Evolutionary conservation across 2,888 invertebrate species (phyloP).

Genomic region (Dermolepida albohirtum): DNA sequence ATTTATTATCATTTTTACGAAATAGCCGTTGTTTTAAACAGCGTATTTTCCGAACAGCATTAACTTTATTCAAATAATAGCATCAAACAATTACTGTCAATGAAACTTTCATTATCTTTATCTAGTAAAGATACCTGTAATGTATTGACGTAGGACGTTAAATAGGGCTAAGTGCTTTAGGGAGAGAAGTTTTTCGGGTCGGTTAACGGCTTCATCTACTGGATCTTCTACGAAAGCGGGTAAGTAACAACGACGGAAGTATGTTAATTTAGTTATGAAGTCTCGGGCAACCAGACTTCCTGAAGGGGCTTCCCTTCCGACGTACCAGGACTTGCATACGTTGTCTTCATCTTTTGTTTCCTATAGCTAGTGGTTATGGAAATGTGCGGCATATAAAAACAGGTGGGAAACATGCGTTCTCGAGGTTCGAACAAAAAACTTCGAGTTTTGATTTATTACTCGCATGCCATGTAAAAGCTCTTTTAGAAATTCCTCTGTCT

Average conservation of each 20-base stretch:
- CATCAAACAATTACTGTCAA: slow-evolving; percentile 1
- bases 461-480: slow-evolving; percentile 2
- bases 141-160: slow-evolving; percentile 37
- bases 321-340: slow-evolving; percentile 14
- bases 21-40: no score
- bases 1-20: no score
- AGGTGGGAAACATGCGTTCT: slow-evolving; percentile 9
- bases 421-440: slow-evolving; percentile 29
- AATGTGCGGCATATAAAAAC: slow-evolving; percentile 8
- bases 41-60: no score
- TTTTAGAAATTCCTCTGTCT: slow-evolving; percentile 21
- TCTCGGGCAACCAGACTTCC: slow-evolving; percentile 57
- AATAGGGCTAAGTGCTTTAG: slow-evolving; percentile 41
- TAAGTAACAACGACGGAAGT: slow-evolving; percentile 56
- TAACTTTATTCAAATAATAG: no score
- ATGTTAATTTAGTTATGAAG: slow-evolving; percentile 63
- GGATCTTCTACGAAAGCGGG: slow-evolving; percentile 40
- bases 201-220: slow-evolving; percentile 15
- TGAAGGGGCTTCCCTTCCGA: slow-evolving; percentile 44
- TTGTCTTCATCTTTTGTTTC: slow-evolving; percentile 19
- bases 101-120: neutral
- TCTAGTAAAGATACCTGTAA: no score
- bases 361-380: neutral
- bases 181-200: slow-evolving; percentile 38
- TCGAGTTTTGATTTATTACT: slow-evolving; percentile 32